Conservation (phyloP, 2,113 vertebrate genomes). For the Guaruba guarouba region DNA sequence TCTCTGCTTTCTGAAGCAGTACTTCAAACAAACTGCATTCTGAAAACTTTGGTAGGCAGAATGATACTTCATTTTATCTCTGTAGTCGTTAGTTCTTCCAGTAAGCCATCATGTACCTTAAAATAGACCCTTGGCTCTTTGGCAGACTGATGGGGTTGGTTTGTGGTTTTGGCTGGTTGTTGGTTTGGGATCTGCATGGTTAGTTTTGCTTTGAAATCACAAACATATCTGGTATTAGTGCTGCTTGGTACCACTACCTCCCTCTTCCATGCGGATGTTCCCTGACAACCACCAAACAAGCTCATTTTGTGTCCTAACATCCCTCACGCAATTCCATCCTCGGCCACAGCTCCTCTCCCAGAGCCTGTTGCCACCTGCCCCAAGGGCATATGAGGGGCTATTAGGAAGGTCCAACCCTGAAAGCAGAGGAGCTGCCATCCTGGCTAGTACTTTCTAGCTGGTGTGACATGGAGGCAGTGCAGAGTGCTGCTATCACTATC, state of each 20-base stretch:
- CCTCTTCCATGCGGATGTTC: fast-evolving
- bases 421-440: neutral
- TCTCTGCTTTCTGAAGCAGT: neutral
- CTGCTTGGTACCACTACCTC: neutral
- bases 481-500: neutral
- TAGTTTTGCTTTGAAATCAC: neutral
- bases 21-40: neutral
- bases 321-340: neutral
- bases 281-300: neutral
- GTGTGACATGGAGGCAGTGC: neutral
- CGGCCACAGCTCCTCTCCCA: neutral
- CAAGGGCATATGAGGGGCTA: neutral
- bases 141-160: neutral
- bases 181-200: fast-evolving
- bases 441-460: neutral
- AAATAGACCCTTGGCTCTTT: neutral
- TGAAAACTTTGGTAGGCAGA: neutral
- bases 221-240: neutral
- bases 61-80: neutral
- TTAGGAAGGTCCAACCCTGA: neutral
- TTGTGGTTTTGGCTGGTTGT: neutral
- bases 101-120: neutral
- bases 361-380: neutral
- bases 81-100: neutral
- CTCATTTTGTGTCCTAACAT: neutral